Evolutionary conservation across 1,140 invertebrate species (phyloP), one percentile per base, ranked within the genome.

Genomic region (Capitella teleta): DNA sequence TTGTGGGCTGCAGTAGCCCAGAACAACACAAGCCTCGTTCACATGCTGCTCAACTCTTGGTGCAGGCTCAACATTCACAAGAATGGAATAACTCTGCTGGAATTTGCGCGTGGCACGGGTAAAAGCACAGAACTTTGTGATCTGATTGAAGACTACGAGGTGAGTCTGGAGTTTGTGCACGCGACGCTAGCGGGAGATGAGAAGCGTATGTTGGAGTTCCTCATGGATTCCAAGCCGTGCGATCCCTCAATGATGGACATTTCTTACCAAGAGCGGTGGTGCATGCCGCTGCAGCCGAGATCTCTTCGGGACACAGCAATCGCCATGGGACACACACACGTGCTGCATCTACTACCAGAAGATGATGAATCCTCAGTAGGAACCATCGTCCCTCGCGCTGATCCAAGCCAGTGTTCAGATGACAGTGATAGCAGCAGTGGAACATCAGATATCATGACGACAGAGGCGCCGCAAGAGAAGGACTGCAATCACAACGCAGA

Each of bases 151-250:
- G 53, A 63, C 10, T 57, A 61, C 36, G 62, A 68, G 47, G 61
- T 62, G 3, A 57, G 62, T 8, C 56, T 68, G 18, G 66, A 68
- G 51, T 60, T 68, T 24, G 66, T 63, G 0, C 66, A 68, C 38
- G 63, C 66, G 2, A 61, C 58, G 0, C 57, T 64, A 12, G 66
- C 66, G 1, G 66, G 66, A 6, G 66, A 68, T 32, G 51, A 56
- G 6, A 56, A 63, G 10, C 23, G 55, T 24, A 61, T 62, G 60
- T 24, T 47, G 5, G 46, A 54, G 28, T 49, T 52, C 32, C 47
- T 66, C n/a, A 21, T 66, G 24, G 47, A 55, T 28, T 54, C 64
- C 43, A 49, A 55, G 6, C 34, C 52, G n/a, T 55, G 58, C 16
- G 59, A 66, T 47, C 34, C 63, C 16, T 12, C 49, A 23, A 62